Evolutionary conservation across 1,140 invertebrate species (phyloP).

Genomic region (Pseudomyrmex gracilis): DNA sequence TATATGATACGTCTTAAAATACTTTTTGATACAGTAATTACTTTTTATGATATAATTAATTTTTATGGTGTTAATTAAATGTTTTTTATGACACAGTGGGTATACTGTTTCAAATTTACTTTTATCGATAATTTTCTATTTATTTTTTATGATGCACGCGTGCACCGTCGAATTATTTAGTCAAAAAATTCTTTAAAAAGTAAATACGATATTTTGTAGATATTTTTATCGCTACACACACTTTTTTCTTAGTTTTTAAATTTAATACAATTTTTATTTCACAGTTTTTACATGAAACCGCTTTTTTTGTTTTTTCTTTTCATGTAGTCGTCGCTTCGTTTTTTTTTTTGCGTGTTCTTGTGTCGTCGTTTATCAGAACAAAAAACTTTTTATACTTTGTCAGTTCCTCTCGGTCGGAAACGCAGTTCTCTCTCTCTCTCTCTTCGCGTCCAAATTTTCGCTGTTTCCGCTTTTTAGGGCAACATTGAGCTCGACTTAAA

Average conservation of each 20-base stretch:
- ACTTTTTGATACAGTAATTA: too few relatives aligned
- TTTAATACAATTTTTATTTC: conserved; percentile 14
- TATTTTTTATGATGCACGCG: too few relatives aligned
- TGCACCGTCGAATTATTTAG: too few relatives aligned
- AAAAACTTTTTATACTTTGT: conserved; percentile 15
- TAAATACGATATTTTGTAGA: too few relatives aligned
- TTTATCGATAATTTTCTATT: too few relatives aligned
- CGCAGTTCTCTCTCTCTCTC: conserved; percentile 8
- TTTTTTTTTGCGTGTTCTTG: conserved; percentile 5
- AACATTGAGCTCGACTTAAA: conserved; percentile 1
- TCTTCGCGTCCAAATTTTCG: conserved; percentile 31
- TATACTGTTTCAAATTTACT: too few relatives aligned
- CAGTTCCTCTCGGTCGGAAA: conserved; percentile 21
- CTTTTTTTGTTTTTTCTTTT: neutral
- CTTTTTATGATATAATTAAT: too few relatives aligned
- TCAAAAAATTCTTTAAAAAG: too few relatives aligned
- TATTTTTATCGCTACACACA: neutral
- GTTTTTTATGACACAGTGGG: too few relatives aligned
- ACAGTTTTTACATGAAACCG: neutral
- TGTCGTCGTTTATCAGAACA: conserved; percentile 35
- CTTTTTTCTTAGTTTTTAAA: neutral
- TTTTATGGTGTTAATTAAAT: too few relatives aligned
- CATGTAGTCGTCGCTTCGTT: neutral
- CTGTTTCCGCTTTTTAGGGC: conserved; percentile 12
- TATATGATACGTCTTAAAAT: too few relatives aligned